Evolutionary conservation across 92 coral and sea anemone genomes (phyloP).

Genomic region (Palythoa heliodiscus): DNA sequence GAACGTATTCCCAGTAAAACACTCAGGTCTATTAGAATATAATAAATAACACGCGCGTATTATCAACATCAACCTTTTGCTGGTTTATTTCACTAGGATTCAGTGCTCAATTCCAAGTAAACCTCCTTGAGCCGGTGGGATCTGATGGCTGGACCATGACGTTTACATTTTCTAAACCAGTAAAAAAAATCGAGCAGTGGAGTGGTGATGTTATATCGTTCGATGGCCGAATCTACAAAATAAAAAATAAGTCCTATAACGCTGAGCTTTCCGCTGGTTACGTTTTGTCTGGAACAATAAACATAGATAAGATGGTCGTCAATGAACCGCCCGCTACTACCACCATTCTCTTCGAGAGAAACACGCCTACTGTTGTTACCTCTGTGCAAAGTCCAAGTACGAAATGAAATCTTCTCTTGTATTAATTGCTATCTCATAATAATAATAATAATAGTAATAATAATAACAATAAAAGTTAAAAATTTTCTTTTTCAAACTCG

Average conservation of each 20-base stretch:
- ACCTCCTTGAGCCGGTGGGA: constrained; percentile 34
- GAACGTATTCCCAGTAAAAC: too few relatives aligned
- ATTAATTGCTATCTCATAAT: too few relatives aligned
- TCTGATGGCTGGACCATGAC: constrained; percentile 52
- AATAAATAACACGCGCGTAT: too few relatives aligned
- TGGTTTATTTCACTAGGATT: neutral
- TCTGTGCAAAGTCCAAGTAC: too few relatives aligned
- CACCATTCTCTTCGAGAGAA: neutral
- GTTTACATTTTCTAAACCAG: constrained; percentile 43
- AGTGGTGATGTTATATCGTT: constrained; percentile 25
- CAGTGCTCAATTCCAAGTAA: neutral
- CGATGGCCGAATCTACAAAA: constrained; percentile 12
- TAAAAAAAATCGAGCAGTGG: constrained; percentile 45
- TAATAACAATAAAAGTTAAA: too few relatives aligned
- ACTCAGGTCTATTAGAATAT: too few relatives aligned
- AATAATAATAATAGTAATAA: too few relatives aligned
- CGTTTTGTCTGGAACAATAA: neutral
- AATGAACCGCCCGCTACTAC: neutral
- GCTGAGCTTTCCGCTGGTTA: neutral
- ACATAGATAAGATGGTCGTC: neutral
- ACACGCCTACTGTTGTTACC: neutral
- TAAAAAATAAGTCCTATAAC: constrained; percentile 1
- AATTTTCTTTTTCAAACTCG: too few relatives aligned
- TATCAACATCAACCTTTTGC: too few relatives aligned
- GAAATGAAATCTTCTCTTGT: too few relatives aligned